Base-by-base conservation (phyloP, 2,113 vertebrate species). In the Triplophysa siluroides region DNA sequence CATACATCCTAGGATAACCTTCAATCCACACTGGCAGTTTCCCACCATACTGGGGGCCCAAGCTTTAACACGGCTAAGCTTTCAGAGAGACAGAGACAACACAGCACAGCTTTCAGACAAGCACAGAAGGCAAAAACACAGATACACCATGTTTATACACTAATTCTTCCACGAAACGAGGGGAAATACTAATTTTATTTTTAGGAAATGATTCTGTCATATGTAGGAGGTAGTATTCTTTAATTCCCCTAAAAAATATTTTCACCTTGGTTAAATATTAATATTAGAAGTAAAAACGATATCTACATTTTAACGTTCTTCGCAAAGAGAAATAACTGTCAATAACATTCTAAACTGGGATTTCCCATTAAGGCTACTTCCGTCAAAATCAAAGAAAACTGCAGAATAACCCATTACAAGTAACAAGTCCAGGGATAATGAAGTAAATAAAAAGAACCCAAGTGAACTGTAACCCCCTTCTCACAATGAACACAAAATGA, bases 1-100 rank as follows among this genome's bases (percentile, higher is more conserved):
- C 68, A 69, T 33, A 76, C 73, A 84, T 71, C 80, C 80, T 74
- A 77, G 78, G 58, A 78, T 79, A 80, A 85, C 70, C 80, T 77
- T 70, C 82, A 79, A 74, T 79, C 63, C 84, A 50, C 67, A 76
- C 41, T 72, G 78, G 41, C 79, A 76, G 66, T 66, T 78, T 84
- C 76, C 62, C 38, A 76, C 65, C 68, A 71, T 79, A 72, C 47
- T 24, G 71, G 79, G 71, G 81, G 52, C 75, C 73, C 68, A 69
- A 26, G 21, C 43, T 29, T 29, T n/a, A 62, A 76, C 67, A 29
- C 38, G 14, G 18, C 58, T 18, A 62, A 70, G 50, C 56, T 65
- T 73, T 83, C 69, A 72, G 66, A 70, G 70, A 68, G 63, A 38
- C 79, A 60, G n/a, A 68, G 43, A 45, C 10, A 66, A 43, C 58